phyloP scores from a whole-genome alignment of 1,140 invertebrate genomes.

The Drosophila equinoxialis region DNA sequence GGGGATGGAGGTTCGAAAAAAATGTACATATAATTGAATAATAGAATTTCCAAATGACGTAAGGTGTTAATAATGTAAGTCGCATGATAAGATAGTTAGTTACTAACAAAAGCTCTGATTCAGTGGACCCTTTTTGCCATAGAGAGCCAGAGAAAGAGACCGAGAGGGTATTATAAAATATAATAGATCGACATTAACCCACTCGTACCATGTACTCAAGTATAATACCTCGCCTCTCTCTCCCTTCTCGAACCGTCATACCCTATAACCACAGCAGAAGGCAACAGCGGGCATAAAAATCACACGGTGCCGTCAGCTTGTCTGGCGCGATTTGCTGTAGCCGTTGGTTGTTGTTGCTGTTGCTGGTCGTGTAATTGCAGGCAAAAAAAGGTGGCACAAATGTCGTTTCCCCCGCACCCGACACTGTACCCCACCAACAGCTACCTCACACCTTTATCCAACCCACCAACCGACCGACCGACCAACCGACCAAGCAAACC shows the following conservation, averaged over 20 bases:
- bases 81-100: neutral
- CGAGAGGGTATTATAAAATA: neutral
- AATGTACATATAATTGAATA: too few species aligned
- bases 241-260: neutral
- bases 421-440: neutral
- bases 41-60: too few species aligned
- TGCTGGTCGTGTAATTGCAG: constrained; percentile 71
- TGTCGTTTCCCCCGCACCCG: constrained; percentile 53
- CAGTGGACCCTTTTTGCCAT: neutral
- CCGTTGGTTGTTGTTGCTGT: constrained; percentile 35
- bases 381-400: constrained; percentile 77
- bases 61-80: too few species aligned
- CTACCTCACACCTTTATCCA: neutral
- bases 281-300: constrained; percentile 56
- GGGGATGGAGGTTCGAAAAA: too few species aligned
- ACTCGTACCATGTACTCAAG: neutral
- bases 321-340: constrained; percentile 73
- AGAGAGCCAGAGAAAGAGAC: neutral
- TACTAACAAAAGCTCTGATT: neutral
- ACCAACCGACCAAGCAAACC: neutral
- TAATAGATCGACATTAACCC: constrained; percentile 12
- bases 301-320: constrained; percentile 76
- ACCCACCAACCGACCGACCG: neutral
- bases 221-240: neutral
- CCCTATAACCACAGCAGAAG: constrained; percentile 29